A percentile compares a stretch with the other conserved stretches of the same genome.
These are phyloP conservation scores for Oreochromis spilurus DNA, from an alignment of 2,113 vertebrate genomes.

Conservation along the genomic window DNA sequence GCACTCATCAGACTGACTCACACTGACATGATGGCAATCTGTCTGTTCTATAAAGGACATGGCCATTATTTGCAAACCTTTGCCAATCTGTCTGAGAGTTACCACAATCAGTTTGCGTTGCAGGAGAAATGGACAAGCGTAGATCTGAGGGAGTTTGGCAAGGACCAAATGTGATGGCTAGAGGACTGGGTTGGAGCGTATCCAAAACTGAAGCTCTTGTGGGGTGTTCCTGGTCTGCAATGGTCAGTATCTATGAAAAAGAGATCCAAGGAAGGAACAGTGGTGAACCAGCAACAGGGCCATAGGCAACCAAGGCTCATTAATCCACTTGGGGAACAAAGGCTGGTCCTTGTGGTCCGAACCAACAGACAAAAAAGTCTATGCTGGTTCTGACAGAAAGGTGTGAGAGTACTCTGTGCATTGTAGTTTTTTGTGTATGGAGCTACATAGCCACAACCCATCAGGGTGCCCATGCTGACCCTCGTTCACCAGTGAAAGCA, in stretches of 20 bases:
- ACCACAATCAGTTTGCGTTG: neutral
- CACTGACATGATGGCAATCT: neutral
- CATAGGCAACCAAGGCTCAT: neutral
- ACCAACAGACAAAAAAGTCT: neutral
- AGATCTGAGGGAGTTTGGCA: neutral
- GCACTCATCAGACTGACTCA: neutral
- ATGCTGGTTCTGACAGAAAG: neutral
- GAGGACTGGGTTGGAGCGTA: neutral
- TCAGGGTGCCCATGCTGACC: neutral
- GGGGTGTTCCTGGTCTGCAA: neutral
- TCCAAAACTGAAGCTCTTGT: neutral
- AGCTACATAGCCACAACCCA: neutral
- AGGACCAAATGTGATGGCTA: neutral
- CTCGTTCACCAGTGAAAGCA: fast-evolving
- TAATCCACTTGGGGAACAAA: neutral
- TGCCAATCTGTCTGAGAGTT: neutral
- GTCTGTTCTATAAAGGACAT: neutral
- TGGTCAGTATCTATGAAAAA: neutral
- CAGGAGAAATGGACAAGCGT: neutral
- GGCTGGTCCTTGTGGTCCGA: neutral
- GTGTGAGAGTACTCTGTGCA: neutral
- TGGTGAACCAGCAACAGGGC: neutral
- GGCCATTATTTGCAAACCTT: neutral
- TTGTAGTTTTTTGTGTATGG: neutral
- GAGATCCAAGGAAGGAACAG: neutral